phyloP scores from a whole-genome alignment of 2,113 vertebrate genomes.

The Nansenia antarctica region DNA sequence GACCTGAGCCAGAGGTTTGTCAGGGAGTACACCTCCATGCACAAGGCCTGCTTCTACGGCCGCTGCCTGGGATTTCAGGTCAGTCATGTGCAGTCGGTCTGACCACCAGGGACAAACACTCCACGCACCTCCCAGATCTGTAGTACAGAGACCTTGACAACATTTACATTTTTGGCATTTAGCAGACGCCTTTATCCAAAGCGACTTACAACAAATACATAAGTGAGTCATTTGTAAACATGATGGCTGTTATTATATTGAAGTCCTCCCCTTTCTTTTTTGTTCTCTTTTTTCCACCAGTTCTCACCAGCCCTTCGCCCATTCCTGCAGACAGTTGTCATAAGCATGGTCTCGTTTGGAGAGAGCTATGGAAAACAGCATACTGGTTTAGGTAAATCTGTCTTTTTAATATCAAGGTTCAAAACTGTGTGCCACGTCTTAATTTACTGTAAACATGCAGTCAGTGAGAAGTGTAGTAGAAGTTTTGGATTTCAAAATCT shows the following conservation, averaged over 20 bases:
- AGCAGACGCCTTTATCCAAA: too few relatives aligned
- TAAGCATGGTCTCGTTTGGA: constrained; percentile 88
- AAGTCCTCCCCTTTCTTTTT: background rate
- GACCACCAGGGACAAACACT: too few relatives aligned
- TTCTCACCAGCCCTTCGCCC: constrained; percentile 85
- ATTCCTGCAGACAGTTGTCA: constrained; percentile 87
- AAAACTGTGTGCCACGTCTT: too few relatives aligned
- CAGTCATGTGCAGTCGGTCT: too few relatives aligned
- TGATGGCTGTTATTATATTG: constrained; percentile 60
- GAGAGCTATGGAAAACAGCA: constrained; percentile 85
- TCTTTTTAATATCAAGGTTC: too few relatives aligned
- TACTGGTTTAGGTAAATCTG: constrained; percentile 78
- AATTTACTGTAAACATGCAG: too few relatives aligned
- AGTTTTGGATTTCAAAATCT: too few relatives aligned
- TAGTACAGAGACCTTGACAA: background rate
- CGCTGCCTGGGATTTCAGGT: constrained; percentile 94
- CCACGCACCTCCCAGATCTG: too few relatives aligned
- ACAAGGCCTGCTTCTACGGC: constrained; percentile 92
- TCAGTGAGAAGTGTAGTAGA: too few relatives aligned
- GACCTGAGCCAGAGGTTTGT: constrained; percentile 77
- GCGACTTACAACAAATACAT: too few relatives aligned
- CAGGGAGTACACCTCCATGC: constrained; percentile 85
- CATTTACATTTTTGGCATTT: too few relatives aligned
- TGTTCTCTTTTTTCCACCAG: constrained; percentile 56
- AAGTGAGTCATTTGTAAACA: constrained; percentile 49